Conservation (phyloP, 2,797 vertebrate species). For the Kryptolebias ocellatus region DNA sequence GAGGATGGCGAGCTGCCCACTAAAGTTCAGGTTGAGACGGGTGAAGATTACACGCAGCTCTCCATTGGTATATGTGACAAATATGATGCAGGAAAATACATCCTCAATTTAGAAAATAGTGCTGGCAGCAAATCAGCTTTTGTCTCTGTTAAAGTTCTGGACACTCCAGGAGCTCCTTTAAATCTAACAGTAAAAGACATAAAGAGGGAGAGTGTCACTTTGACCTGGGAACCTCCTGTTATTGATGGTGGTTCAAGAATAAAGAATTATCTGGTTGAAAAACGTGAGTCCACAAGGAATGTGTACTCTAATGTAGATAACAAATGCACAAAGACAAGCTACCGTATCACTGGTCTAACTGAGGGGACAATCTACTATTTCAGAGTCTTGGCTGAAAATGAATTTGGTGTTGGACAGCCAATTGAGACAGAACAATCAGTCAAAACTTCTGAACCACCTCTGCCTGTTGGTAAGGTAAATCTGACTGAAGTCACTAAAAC, state of each 20-base stretch:
- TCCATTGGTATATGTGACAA: conserved; percentile 94
- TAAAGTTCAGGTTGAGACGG: conserved; percentile 91
- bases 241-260: conserved; percentile 97
- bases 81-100: conserved; percentile 96
- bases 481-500: conserved; percentile 94
- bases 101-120: conserved; percentile 94
- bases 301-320: conserved; percentile 93
- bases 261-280: conserved; percentile 97
- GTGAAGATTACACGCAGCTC: conserved; percentile 89
- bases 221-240: conserved; percentile 94
- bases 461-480: conserved; percentile 93
- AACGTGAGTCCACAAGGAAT: conserved; percentile 94
- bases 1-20: conserved; percentile 92
- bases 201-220: conserved; percentile 88
- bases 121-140: conserved; percentile 95
- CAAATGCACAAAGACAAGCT: conserved; percentile 95
- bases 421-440: conserved; percentile 88
- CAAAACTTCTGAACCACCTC: conserved; percentile 94
- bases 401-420: conserved; percentile 92
- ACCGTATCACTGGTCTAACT: conserved; percentile 91
- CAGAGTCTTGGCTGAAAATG: conserved; percentile 98
- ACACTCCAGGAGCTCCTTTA: conserved; percentile 93
- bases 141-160: conserved; percentile 95
- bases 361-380: conserved; percentile 97
- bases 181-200: conserved; percentile 93